phyloP scores from a whole-genome alignment of 2,113 vertebrate species.

The Ursus arctos region DNA sequence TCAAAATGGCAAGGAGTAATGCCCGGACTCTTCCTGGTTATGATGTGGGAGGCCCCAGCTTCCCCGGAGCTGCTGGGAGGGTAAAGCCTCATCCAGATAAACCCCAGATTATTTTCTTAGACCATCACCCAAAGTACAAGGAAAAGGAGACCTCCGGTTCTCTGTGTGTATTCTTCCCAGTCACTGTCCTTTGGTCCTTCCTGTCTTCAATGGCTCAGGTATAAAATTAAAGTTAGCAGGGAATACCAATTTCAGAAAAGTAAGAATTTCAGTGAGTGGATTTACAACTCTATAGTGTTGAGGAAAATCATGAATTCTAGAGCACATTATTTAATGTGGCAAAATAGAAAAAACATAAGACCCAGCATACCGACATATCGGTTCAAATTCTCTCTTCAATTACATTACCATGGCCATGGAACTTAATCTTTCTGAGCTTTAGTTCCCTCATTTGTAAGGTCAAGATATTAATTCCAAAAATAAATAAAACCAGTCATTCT shows the following conservation, averaged over 20 bases:
- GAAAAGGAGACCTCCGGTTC: background rate
- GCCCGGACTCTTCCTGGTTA: background rate
- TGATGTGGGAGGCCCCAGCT: fast-evolving
- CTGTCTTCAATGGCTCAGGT: background rate
- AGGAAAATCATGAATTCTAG: background rate
- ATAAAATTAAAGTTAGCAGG: background rate
- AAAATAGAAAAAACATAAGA: fast-evolving
- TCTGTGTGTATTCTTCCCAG: fast-evolving
- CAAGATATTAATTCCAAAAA: background rate
- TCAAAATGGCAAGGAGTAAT: background rate
- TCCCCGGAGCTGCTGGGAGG: background rate
- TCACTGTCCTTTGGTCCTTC: background rate
- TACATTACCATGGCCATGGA: background rate
- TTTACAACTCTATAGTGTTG: background rate
- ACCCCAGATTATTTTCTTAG: background rate
- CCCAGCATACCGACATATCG: fast-evolving
- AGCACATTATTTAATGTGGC: fast-evolving
- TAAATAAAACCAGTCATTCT: background rate
- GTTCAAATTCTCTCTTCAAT: background rate
- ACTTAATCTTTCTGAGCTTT: background rate
- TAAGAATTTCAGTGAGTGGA: background rate
- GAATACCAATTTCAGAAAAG: background rate
- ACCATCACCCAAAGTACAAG: background rate
- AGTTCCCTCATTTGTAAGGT: background rate
- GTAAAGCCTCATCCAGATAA: background rate